A percentile compares a stretch with the other conserved stretches of the same genome.
phyloP scores from a whole-genome alignment of 2,888 invertebrate genomes.

The Phyto melanocephala region DNA sequence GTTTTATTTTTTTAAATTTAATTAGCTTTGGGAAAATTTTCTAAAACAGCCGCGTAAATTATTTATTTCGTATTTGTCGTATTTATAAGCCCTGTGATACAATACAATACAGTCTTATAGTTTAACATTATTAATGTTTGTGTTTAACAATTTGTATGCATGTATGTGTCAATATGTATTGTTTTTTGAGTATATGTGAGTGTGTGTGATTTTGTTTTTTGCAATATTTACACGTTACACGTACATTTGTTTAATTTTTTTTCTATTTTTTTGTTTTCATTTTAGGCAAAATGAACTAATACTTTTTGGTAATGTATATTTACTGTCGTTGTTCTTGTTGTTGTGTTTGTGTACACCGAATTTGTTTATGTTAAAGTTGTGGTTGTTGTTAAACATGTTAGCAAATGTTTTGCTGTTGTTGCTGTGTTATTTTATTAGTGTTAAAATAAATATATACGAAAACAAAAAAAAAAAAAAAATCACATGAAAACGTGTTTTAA shows the following conservation, averaged over 20 bases:
- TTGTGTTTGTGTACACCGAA: neutral
- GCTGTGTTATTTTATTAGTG: slow-evolving; percentile 1
- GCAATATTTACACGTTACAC: slow-evolving; percentile 24
- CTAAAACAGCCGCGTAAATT: too few species aligned
- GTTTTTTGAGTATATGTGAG: neutral
- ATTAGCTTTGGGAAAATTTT: too few species aligned
- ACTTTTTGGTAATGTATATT: neutral
- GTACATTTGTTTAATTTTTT: slow-evolving; percentile 13
- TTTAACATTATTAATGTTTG: slow-evolving; percentile 1
- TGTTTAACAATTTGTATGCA: neutral
- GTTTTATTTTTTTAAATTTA: too few species aligned
- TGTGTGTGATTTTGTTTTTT: too few species aligned
- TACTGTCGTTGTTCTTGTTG: neutral
- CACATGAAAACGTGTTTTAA: slow-evolving; percentile 53
- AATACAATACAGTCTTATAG: too few species aligned
- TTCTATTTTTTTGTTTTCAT: neutral
- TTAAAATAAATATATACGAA: slow-evolving; percentile 28
- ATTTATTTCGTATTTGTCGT: too few species aligned
- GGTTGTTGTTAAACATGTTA: slow-evolving; percentile 17
- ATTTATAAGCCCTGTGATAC: too few species aligned
- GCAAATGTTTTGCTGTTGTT: neutral
- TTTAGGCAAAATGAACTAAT: slow-evolving; percentile 23
- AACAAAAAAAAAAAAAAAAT: slow-evolving; percentile 12
- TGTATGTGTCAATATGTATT: neutral
- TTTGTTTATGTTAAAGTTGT: slow-evolving; percentile 7